phyloP scores from a whole-genome alignment of 1,140 invertebrate species.

The Trichogramma pretiosum region DNA sequence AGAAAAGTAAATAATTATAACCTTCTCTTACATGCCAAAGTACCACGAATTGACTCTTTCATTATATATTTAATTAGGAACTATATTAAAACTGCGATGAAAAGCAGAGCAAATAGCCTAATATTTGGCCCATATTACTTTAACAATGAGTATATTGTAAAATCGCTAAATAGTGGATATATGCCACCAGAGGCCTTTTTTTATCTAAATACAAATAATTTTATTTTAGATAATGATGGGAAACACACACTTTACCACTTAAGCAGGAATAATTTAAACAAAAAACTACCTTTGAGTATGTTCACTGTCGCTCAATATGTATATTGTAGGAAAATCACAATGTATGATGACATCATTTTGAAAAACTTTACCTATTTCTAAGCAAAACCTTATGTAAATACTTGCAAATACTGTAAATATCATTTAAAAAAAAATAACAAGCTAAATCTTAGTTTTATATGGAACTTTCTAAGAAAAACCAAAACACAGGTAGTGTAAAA shows the following conservation, averaged over 20 bases:
- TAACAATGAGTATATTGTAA: not conserved
- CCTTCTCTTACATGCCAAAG: conserved; percentile 19
- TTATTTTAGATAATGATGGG: not conserved
- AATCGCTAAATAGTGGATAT: not conserved
- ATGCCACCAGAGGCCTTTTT: not conserved
- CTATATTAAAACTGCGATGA: conserved; percentile 2
- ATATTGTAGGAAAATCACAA: not conserved
- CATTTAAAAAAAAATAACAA: no score
- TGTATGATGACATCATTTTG: not conserved
- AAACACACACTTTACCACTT: not conserved
- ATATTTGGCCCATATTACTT: not conserved
- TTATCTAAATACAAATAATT: not conserved
- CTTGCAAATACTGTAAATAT: not conserved
- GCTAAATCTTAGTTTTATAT: not conserved
- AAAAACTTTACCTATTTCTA: not conserved
- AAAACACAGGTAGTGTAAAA: not conserved
- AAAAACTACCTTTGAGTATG: not conserved
- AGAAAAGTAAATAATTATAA: conserved; percentile 14
- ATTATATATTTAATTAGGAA: conserved; percentile 19
- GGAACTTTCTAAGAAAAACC: not conserved
- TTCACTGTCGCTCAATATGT: not conserved
- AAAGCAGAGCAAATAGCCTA: conserved; percentile 8
- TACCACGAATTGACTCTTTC: conserved; percentile 22
- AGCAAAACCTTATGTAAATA: not conserved
- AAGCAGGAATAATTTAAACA: not conserved